These are phyloP conservation scores for Achroia grisella DNA, from an alignment of 1,140 invertebrate genomes.

Conservation along the genomic window DNA sequence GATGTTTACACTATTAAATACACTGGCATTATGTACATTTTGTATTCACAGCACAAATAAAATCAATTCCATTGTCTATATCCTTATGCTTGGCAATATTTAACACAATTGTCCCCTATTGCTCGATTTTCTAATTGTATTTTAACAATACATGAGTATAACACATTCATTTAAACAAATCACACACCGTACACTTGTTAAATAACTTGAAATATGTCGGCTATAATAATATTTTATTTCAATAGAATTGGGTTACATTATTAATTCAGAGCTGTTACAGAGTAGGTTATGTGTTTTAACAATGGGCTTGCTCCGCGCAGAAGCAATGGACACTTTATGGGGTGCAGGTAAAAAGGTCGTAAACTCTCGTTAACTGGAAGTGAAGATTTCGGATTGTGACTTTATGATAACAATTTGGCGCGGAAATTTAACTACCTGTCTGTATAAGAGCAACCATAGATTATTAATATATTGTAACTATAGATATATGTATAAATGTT, in stretches of 20 bases:
- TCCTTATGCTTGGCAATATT: too few relatives aligned
- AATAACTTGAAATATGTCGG: too few relatives aligned
- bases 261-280: conserved; percentile 23
- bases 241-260: conserved; percentile 8
- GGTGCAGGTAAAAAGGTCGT: conserved; percentile 39
- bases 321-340: conserved; percentile 34
- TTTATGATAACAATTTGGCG: conserved; percentile 25
- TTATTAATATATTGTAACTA: too few relatives aligned
- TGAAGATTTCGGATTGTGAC: conserved; percentile 19
- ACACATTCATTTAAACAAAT: not conserved
- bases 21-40: conserved; percentile 2
- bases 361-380: conserved; percentile 12
- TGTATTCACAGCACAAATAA: too few relatives aligned
- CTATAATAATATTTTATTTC: not conserved
- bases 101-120: too few relatives aligned
- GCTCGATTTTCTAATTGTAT: too few relatives aligned
- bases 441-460: conserved; percentile 5
- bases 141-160: too few relatives aligned
- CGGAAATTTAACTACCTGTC: conserved; percentile 7
- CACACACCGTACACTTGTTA: too few relatives aligned
- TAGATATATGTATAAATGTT: conserved; percentile 3
- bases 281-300: conserved; percentile 52
- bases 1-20: conserved; percentile 7
- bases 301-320: conserved; percentile 47
- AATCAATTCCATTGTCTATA: too few relatives aligned